Evolutionary conservation across 2,113 vertebrate species (phyloP).

Genomic region (Sinocyclocheilus rhinocerous): DNA sequence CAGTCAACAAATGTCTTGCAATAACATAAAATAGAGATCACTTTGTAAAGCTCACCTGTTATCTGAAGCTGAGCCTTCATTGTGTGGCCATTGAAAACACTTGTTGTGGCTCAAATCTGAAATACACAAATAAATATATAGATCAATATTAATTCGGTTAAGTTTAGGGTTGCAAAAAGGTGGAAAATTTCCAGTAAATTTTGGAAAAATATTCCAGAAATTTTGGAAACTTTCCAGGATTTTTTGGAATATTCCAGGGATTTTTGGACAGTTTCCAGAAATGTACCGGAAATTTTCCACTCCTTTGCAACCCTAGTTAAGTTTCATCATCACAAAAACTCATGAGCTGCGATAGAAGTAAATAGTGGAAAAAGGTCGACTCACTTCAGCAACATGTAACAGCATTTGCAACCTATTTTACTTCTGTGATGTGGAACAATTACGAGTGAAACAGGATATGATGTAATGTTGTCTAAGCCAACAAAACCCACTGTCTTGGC

Average conservation of each 20-base stretch:
- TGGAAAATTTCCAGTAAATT: no score
- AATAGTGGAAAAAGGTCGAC: neutral
- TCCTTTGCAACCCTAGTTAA: no score
- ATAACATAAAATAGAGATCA: neutral
- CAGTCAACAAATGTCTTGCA: neutral
- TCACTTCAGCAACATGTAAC: neutral
- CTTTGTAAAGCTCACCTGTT: slow-evolving; percentile 79
- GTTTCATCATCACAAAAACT: neutral
- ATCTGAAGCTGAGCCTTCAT: slow-evolving; percentile 99
- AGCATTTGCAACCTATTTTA: neutral
- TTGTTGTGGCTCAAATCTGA: slow-evolving; percentile 31
- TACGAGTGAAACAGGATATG: neutral
- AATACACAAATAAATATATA: neutral
- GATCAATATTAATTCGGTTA: neutral
- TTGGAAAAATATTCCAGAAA: no score
- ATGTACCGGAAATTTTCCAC: no score
- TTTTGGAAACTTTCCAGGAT: no score
- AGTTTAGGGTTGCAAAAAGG: neutral
- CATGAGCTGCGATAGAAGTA: neutral
- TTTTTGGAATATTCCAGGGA: no score
- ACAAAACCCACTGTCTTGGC: neutral
- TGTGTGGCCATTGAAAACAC: slow-evolving; percentile 81
- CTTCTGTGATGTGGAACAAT: neutral
- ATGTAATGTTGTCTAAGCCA: neutral
- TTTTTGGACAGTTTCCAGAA: no score